These are phyloP conservation scores for Percina caprodes DNA, from an alignment of 2,113 vertebrate genomes.

Conservation along the genomic window DNA sequence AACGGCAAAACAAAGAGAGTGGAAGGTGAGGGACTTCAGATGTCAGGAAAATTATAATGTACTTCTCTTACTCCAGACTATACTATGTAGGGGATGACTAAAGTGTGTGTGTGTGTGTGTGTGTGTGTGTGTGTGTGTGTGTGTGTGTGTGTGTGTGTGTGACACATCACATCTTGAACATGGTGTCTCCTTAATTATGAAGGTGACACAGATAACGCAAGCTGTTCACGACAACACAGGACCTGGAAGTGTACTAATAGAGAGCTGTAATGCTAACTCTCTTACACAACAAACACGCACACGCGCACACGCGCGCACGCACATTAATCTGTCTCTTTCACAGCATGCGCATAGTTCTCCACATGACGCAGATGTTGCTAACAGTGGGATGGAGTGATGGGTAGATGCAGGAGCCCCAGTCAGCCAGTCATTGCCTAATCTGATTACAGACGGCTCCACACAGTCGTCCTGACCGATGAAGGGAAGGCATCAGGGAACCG, in stretches of 20 bases:
- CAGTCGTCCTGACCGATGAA: conserved; percentile 48
- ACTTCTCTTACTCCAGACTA: too few relatives aligned
- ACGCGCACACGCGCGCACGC: conserved; percentile 15
- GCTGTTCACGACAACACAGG: conserved; percentile 7
- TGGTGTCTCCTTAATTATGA: neutral
- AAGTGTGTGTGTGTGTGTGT: conserved; percentile 22
- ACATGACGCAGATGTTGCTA: conserved; percentile 71
- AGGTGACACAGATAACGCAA: conserved; percentile 16
- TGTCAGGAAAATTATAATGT: too few relatives aligned
- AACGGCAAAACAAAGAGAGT: too few relatives aligned
- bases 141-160: neutral
- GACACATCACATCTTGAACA: neutral
- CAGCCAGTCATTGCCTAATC: conserved; percentile 73
- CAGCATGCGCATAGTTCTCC: conserved; percentile 68
- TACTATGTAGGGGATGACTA: too few relatives aligned
- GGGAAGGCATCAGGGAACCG: conserved; percentile 49
- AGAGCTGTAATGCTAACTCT: neutral
- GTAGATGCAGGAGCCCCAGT: conserved; percentile 63
- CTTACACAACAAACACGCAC: conserved; percentile 13
- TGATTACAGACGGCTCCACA: conserved; percentile 75
- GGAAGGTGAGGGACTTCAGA: too few relatives aligned
- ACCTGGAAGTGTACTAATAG: conserved; percentile 44
- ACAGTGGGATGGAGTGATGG: conserved; percentile 60
- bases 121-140: conserved; percentile 19
- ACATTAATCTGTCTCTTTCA: conserved; percentile 58